Conservation (phyloP, 23 tunicate species). For the Halocynthia roretzi region DNA sequence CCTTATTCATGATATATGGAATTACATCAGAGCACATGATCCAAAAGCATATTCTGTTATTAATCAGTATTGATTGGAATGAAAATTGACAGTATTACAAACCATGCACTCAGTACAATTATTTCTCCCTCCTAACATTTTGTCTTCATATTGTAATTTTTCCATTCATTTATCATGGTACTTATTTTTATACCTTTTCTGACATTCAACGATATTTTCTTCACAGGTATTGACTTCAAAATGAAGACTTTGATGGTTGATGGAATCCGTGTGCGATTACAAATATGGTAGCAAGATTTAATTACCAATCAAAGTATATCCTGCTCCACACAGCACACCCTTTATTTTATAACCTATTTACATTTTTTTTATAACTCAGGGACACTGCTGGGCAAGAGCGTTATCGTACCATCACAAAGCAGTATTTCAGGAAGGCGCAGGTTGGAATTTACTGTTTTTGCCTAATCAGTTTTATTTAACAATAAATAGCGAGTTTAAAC, state of each 20-base stretch:
- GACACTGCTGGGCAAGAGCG: slow-evolving; percentile 88
- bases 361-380: slow-evolving; percentile 17
- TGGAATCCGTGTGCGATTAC: slow-evolving; percentile 57
- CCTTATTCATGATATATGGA: too few species aligned
- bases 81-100: too few species aligned
- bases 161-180: background rate
- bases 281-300: slow-evolving; percentile 40
- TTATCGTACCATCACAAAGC: slow-evolving; percentile 69
- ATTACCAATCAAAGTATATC: background rate
- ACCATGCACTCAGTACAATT: too few species aligned
- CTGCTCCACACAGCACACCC: background rate
- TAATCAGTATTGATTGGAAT: too few species aligned
- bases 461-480: slow-evolving; percentile 26
- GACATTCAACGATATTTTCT: background rate
- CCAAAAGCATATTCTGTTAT: too few species aligned
- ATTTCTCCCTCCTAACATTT: too few species aligned
- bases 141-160: too few species aligned
- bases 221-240: slow-evolving; percentile 63
- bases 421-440: slow-evolving; percentile 68
- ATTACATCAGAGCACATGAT: too few species aligned
- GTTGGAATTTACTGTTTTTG: background rate
- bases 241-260: slow-evolving; percentile 53
- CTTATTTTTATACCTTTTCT: background rate
- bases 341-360: too few species aligned
- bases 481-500: slow-evolving; percentile 48